Conservation (phyloP, 2,113 vertebrate species). For the Cephalopholis sonnerati region DNA sequence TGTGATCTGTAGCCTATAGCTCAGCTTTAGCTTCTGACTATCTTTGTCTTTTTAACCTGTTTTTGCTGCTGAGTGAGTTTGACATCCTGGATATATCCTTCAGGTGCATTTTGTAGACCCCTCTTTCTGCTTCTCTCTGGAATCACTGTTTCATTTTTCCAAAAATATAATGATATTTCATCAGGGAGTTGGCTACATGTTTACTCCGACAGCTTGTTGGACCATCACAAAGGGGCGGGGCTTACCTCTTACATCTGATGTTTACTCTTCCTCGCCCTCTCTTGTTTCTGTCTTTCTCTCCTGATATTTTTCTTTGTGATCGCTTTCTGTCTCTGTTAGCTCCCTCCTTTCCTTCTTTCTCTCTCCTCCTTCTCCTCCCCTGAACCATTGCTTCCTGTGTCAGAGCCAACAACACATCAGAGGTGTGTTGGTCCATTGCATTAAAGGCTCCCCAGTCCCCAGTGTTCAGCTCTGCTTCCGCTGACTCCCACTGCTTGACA, state of each 20-base stretch:
- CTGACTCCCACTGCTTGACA: conserved; percentile 28
- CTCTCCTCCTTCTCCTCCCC: not conserved
- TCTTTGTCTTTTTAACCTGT: too few species aligned
- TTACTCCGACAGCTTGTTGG: too few species aligned
- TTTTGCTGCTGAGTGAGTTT: too few species aligned
- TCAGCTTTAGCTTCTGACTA: too few species aligned
- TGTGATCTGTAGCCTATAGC: too few species aligned
- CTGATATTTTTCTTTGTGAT: not conserved
- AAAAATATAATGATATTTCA: too few species aligned
- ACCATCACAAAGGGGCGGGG: too few species aligned
- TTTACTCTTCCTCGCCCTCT: not conserved
- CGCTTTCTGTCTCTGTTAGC: not conserved
- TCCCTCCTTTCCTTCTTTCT: not conserved
- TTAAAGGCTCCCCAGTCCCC: conserved; percentile 27
- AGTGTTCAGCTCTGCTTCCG: conserved; percentile 26
- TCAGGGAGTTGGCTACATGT: too few species aligned
- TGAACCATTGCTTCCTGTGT: conserved; percentile 19
- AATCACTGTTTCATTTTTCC: too few species aligned
- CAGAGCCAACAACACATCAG: conserved; percentile 48
- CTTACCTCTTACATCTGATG: not conserved
- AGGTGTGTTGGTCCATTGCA: conserved; percentile 24
- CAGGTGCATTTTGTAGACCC: too few species aligned
- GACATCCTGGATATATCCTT: too few species aligned
- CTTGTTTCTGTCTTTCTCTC: not conserved
- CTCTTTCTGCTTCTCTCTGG: too few species aligned